Evolutionary conservation across 2,797 vertebrate genomes (phyloP), one percentile per base, ranked within the genome.

Genomic region (Sebastes taczanowskii): DNA sequence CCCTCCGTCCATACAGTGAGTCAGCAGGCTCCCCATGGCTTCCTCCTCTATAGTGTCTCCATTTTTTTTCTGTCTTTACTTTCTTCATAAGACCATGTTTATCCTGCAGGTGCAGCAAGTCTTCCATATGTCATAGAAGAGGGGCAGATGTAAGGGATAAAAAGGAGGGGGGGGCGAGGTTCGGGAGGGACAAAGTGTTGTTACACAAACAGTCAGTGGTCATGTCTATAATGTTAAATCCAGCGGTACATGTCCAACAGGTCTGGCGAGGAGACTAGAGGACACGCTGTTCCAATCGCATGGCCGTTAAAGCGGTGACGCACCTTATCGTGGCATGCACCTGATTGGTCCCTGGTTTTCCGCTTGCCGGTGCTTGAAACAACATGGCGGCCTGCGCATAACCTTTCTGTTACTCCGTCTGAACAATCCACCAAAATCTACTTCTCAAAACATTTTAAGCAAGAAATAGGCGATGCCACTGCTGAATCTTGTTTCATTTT

Each of bases 71-170:
- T 59, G 16, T 11, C 35, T 76, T 56, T 61, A 53, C 32, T 55
- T 77, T 59, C 46, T 82, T 81, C 76, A 56, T 62, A 46, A 74
- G 42, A 71, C 63, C 69, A 81, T 86, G 65, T 87, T 82, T 86
- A 74, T 78, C 73, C 78, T 60, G 38, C 80, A 80, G 77, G 55
- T 78, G 77, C 74, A 76, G 69, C 53, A 38, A 64, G 72, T 85
- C 69, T 46, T 73, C 88, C 88, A 86, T 77, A 83, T 83, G 64
- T 70, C 71, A 74, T 9, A 34, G 42, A 35, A 65, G 70, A 78
- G 25, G n/a, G 58, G 67, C 64, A 86, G 75, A 84, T 72, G 59
- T 77, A 61, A 60, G 23, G 27, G 27, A 81, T 61, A 55, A 76
- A 58, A 60, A 23, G 7, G 27, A 53, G 25, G n/a, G n/a, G n/a